Evolutionary conservation across 2,113 vertebrate species (phyloP), one percentile per base, ranked within the genome.

Genomic region (Oreochromis niloticus): DNA sequence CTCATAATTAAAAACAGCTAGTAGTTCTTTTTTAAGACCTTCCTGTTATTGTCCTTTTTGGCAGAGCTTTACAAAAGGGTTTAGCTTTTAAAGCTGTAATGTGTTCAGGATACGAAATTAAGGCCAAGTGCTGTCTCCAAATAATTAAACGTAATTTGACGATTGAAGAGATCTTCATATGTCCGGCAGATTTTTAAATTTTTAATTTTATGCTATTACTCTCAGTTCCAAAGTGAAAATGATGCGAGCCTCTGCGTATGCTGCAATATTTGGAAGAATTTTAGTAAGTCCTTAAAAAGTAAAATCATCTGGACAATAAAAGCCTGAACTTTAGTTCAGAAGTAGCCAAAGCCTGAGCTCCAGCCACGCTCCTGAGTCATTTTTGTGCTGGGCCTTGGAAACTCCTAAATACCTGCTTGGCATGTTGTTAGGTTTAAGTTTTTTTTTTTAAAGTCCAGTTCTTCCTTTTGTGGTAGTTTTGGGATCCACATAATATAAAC

Each of bases 381-480:
- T 19, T 81, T 54, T 81, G 22, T 32, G 34, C 16, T 30, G 46
- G 6, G 66, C 17, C 9, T 10, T n/a, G 46, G 7, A 85, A 83
- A 82, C 57, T 86, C 59, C 59, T 55, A 73, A 86, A 86, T 84
- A 87, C 80, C 56, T 73, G 17, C 22, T 41, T 82, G 55, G 80
- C 19, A 27, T 86, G 71, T 68, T 52, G 22, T 81, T 50, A 80
- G 75, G 34, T 36, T 66, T 4, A 27, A 73, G 6, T n/a, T 7
- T 36, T 27, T 36, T 27, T 32, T 9, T n/a, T 24, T 16, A 7
- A 52, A 71, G 46, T 84, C 19, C 59, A 55, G 17, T 71, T 86
- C 24, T 85, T 16, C 54, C 17, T 90, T 86, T 85, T 81, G 59
- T 85, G 84, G 61, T 83, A 50, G 43, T 83, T 86, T 89, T 27